A percentile compares a stretch with the other conserved stretches of the same genome.
These are phyloP conservation scores for Phalacrocorax aristotelis DNA, from an alignment of 2,113 vertebrate species.

Conservation along the genomic window DNA sequence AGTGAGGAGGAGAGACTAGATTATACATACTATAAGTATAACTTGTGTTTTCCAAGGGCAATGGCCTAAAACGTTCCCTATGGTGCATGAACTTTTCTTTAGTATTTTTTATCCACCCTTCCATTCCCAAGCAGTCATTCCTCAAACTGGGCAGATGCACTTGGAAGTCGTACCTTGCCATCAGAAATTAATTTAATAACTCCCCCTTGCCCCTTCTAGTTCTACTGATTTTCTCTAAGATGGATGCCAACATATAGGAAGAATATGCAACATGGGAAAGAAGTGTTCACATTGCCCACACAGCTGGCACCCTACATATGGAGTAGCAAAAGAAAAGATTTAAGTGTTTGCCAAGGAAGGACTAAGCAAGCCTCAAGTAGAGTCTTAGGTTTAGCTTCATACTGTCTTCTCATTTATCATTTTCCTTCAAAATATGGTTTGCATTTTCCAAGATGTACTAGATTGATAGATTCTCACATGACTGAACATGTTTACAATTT, in stretches of 20 bases:
- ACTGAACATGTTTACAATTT: slow-evolving; percentile 49
- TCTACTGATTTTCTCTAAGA: neutral
- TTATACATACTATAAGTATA: neutral
- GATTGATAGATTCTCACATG: slow-evolving; percentile 47
- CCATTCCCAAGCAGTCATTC: neutral
- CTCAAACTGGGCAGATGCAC: neutral
- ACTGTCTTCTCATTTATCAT: slow-evolving; percentile 45
- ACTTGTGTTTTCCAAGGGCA: neutral
- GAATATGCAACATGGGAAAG: neutral
- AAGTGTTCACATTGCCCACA: neutral
- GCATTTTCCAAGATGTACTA: slow-evolving; percentile 44
- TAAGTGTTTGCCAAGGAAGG: neutral
- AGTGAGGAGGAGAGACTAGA: neutral
- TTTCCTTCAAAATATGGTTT: slow-evolving; percentile 59
- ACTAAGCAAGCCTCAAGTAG: slow-evolving; percentile 1
- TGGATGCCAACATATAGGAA: neutral
- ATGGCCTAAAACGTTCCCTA: neutral
- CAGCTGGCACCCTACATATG: neutral
- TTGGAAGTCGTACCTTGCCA: neutral
- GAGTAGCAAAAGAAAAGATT: neutral
- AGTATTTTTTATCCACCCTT: neutral
- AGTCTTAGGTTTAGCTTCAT: slow-evolving; percentile 8
- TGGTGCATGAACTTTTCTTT: neutral
- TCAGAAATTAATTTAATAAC: neutral
- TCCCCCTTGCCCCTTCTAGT: accelerated